Base-by-base conservation (phyloP, 1,140 invertebrate species). In the Hyphantria cunea region DNA sequence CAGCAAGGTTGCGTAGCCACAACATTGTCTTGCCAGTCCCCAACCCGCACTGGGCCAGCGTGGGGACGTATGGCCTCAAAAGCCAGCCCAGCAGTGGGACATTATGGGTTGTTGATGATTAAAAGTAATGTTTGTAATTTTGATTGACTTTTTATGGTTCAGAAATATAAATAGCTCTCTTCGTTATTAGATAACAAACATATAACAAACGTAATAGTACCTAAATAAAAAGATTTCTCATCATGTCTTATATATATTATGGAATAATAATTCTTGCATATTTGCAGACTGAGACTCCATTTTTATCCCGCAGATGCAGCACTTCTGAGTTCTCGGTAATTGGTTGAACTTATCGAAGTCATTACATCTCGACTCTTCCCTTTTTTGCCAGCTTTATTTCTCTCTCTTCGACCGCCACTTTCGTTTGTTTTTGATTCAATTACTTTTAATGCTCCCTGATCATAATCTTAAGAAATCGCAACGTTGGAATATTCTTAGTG, bases 311-410 rank as follows among this genome's bases (percentile, higher is more conserved):
- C 78, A 74, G 72, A 89, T 83, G 83, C 83, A 87, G 87, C 86
- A 85, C 74, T 90, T 80, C 79, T 78, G 67, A 68, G 72, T 68
- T 68, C 74, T 70, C 79, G 58, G 87, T 89, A 90, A 90, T 90
- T 90, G 87, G 83, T 87, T 81, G 72, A 82, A 86, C 74, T 83
- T 90, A 90, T 90, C 87, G 89, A 77, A 73, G 78, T 86, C 86
- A 89, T 90, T 89, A 90, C 84, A 90, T 90, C 87, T 86, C 80
- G 80, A 81, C 75, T 82, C 74, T 78, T 75, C 73, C 78, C 68
- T 82, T 80, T 84, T 86, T 86, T 69, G 70, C 70, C 71, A 67
- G 66, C 41, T 82, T 86, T 86, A 83, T 87, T 85, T 79, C 81
- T 78, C 76, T 78, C 59, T 83, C 81, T 83, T 72, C 66, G 54